Evolutionary conservation across 2,797 vertebrate genomes (phyloP), one percentile per base, ranked within the genome.

Genomic region (Enteromius treurensis): DNA sequence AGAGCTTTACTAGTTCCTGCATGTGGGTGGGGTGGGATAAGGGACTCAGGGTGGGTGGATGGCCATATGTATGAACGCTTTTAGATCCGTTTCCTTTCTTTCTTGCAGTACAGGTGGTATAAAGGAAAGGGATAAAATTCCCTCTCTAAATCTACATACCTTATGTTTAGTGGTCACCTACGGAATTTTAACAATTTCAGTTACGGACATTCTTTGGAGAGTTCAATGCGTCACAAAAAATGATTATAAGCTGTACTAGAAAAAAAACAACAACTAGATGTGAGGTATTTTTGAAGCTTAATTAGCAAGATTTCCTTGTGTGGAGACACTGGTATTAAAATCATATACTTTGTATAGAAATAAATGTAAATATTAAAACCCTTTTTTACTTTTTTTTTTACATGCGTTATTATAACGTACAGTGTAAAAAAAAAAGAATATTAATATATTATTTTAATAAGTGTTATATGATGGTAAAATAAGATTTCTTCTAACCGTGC

Each of bases 1-100:
- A 92, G 90, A 92, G 89, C 89, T 93, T 92, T 91, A 88, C 91
- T 93, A 92, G 91, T 92, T 92, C 89, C 86, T 93, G 88, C 62
- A 78, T 86, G 87, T 91, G 87, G 89, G 91, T 88, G 91, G 89
- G 90, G 91, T 62, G 64, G 74, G 89, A 89, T 69, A 69, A 77
- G 64, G 81, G 64, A 69, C 23, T 69, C 26, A 6, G 84, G 34
- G 42, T 69, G 70, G 81, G 75, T 26, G 82, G 60, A 26, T 81
- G 86, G 90, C 92, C 89, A 86, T 88, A 90, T 90, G 90, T 68
- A 89, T 90, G 64, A 89, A 89, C 91, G 85, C 58, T 58, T 87
- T 92, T 91, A 77, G 40, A 86, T 87, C 87, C 3, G 19, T 73
- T 88, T 85, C 62, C 60, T 80, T 83, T 85, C 81, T 47, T 55